Conservation (phyloP, 2,888 invertebrate genomes). For the Helleia helle region DNA sequence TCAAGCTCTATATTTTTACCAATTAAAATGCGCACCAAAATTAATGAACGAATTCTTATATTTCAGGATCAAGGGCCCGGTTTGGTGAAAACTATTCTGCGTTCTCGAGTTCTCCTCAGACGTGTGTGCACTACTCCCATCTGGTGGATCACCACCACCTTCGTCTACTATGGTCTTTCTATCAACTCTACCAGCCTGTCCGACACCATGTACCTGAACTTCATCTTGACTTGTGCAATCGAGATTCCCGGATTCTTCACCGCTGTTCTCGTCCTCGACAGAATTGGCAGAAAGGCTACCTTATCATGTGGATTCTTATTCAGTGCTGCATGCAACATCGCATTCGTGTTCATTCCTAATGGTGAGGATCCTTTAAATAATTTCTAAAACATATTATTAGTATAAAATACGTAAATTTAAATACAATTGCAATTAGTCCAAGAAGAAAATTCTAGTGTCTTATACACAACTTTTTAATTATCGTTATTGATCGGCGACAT, state of each 20-base stretch:
- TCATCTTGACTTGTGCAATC: slow-evolving; percentile 74
- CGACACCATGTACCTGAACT: slow-evolving; percentile 84
- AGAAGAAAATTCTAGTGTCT: too few species aligned
- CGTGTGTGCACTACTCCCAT: slow-evolving; percentile 78
- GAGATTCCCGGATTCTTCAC: slow-evolving; percentile 82
- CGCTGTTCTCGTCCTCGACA: slow-evolving; percentile 76
- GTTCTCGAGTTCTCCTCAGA: slow-evolving; percentile 42
- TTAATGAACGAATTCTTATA: too few species aligned
- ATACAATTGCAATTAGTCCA: too few species aligned
- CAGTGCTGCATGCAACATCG: slow-evolving; percentile 65
- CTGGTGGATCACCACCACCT: slow-evolving; percentile 85
- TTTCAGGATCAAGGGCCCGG: slow-evolving; percentile 21
- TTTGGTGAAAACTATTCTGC: slow-evolving; percentile 23
- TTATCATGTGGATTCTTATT: slow-evolving; percentile 73
- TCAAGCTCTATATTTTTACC: too few species aligned
- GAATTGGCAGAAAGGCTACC: slow-evolving; percentile 75
- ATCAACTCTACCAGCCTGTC: slow-evolving; percentile 82
- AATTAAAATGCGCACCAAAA: too few species aligned
- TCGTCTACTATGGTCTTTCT: slow-evolving; percentile 86
- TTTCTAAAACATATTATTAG: neutral
- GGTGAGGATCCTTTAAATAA: slow-evolving; percentile 46
- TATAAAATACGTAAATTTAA: too few species aligned
- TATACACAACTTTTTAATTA: too few species aligned
- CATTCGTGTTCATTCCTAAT: slow-evolving; percentile 60
- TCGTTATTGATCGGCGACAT: too few species aligned